Base-by-base conservation (phyloP, 2,888 invertebrate genomes). In the Pseudanteris insignis region DNA sequence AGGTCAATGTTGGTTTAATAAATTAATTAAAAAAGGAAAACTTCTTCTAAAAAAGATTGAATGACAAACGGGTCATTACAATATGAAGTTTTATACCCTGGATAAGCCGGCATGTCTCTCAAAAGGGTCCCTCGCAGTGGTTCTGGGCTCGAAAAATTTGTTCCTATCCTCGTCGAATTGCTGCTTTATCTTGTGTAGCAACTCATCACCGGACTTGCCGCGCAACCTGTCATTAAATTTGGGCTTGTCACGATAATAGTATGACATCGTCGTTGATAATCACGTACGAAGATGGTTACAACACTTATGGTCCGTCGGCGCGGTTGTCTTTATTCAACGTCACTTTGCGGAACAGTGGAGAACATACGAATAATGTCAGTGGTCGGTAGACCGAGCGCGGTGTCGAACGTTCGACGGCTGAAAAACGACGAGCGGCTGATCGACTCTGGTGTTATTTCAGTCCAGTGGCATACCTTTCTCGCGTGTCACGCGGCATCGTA, bases 201-300 rank as follows among this genome's bases (percentile, higher is more conserved):
- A 65, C 53, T 79, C 78, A 54, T 79, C 75, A 5, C 75, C 71
- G 13, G 74, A 69, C 62, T 77, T 76, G 2, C 75, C 76, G 1
- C 75, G 73, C 18, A 74, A 57, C 47, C 70, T 75, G 25, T 79
- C 77, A 67, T 74, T 66, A 63, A 79, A 73, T 64, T 67, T 72
- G 57, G 78, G 77, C 60, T 71, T 73, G 25, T 79, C 77, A 36
- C 75, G 75, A 44, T 77, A 79, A 48, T 76, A 75, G 48, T 76
- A 75, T 48, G 79, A 78, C 79, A 79, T 79, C 9, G 26, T 60
- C 21, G 8, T 4, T 8, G 2, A 9, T 25, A 37, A 48, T 10
- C 21, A 18, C 18, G 18, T 3, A 3, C 3, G 6, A 18, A 6
- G 4, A 18, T 6, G 18, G n/a, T n/a, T 18, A 8, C 3, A n/a